Conservation (phyloP, 1,140 invertebrate genomes). For the Diabrotica virgifera region DNA sequence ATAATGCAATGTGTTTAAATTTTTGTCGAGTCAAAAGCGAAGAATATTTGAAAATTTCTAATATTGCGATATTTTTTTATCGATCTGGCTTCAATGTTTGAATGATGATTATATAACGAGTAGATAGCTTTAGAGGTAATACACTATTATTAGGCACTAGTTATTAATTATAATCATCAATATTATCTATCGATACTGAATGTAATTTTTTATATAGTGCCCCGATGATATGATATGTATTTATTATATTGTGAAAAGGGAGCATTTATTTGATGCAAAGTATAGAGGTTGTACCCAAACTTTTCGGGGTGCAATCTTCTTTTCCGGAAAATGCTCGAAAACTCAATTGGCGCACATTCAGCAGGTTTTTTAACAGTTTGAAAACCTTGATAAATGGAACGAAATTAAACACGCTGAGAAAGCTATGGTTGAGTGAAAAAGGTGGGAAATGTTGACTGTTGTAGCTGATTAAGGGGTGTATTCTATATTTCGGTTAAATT, state of each 20-base stretch:
- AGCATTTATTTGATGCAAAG: constrained; percentile 86
- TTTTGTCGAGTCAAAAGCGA: too few relatives aligned
- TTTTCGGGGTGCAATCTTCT: neutral
- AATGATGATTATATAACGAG: constrained; percentile 32
- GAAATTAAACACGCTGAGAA: too few relatives aligned
- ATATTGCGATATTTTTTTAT: too few relatives aligned
- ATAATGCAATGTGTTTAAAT: too few relatives aligned
- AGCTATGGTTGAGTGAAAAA: too few relatives aligned
- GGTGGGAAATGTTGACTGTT: too few relatives aligned
- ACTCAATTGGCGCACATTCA: too few relatives aligned
- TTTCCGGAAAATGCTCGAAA: too few relatives aligned
- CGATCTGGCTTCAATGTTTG: constrained; percentile 25
- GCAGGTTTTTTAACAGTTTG: neutral
- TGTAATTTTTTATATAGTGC: constrained; percentile 30
- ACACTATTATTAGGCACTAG: constrained; percentile 31
- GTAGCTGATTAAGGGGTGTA: too few relatives aligned
- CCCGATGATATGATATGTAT: constrained; percentile 37
- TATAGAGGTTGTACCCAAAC: constrained; percentile 73
- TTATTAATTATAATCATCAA: constrained; percentile 23
- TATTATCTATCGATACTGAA: constrained; percentile 24
- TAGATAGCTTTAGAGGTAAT: constrained; percentile 36
- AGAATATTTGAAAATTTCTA: too few relatives aligned
- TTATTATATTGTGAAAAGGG: constrained; percentile 41
- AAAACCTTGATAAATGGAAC: too few relatives aligned
- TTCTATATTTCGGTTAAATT: too few relatives aligned